These are phyloP conservation scores for Poliocrania exsul DNA, from an alignment of 2,797 vertebrate genomes.

Conservation along the genomic window DNA sequence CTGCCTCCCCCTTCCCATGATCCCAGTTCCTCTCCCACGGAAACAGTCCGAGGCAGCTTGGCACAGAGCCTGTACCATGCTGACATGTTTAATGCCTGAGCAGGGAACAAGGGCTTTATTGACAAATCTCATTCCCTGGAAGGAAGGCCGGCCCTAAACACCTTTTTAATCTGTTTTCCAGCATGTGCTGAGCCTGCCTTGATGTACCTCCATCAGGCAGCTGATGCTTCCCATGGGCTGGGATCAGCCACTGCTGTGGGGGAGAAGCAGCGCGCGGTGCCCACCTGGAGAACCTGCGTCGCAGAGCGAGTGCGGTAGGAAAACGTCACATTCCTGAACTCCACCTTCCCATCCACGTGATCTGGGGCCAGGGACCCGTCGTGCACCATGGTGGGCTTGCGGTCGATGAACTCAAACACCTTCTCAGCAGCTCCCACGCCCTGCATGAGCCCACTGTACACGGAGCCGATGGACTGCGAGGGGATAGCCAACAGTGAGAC, in stretches of 20 bases:
- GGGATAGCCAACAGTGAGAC: background rate
- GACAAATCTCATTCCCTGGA: conserved; percentile 8
- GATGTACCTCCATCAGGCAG: background rate
- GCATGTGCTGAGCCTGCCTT: background rate
- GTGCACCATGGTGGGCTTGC: conserved; percentile 83
- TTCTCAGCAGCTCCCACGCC: conserved; percentile 95
- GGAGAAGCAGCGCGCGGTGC: background rate
- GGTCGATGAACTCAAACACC: conserved; percentile 93
- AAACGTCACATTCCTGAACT: conserved; percentile 90
- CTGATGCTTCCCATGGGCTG: background rate
- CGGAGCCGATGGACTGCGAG: conserved; percentile 87
- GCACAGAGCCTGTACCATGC: background rate
- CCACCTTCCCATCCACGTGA: conserved; percentile 85
- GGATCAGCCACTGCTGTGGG: accelerated
- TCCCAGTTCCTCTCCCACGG: background rate
- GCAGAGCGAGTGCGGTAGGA: conserved; percentile 90
- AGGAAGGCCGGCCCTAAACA: background rate
- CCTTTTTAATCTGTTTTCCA: background rate
- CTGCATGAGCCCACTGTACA: conserved; percentile 96
- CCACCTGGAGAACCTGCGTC: conserved; percentile 88
- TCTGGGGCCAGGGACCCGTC: conserved; percentile 85
- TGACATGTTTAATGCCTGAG: background rate
- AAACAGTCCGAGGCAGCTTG: background rate
- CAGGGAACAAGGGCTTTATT: background rate
- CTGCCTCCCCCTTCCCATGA: background rate